These are phyloP conservation scores for Chirona hameri DNA, from an alignment of 2,888 invertebrate genomes.

Conservation along the genomic window DNA sequence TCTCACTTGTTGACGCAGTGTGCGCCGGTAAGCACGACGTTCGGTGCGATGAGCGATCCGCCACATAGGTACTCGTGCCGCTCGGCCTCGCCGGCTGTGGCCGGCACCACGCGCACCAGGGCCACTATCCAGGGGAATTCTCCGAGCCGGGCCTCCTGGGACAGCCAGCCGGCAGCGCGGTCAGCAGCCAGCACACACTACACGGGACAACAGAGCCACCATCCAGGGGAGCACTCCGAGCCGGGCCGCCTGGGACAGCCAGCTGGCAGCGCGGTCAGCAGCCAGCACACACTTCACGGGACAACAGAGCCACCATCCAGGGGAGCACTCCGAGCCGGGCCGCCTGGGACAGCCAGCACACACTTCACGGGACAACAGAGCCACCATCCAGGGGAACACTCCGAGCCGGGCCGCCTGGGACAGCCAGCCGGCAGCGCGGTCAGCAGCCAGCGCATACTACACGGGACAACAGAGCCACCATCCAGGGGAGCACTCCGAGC, in stretches of 20 bases:
- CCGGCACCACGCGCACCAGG: not conserved
- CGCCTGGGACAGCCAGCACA: too few relatives aligned
- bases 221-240: not conserved
- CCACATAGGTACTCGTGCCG: slow-evolving; percentile 65
- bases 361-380: too few relatives aligned
- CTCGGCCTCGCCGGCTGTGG: slow-evolving; percentile 40
- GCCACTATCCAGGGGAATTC: not conserved
- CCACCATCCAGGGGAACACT: too few relatives aligned
- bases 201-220: not conserved
- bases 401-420: too few relatives aligned
- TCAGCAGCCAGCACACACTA: slow-evolving; percentile 41
- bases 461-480: too few relatives aligned
- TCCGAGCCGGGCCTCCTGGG: slow-evolving; percentile 4
- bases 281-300: slow-evolving; percentile 2
- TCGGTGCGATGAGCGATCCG: slow-evolving; percentile 70
- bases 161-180: not conserved
- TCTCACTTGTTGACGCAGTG: slow-evolving; percentile 59
- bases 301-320: too few relatives aligned
- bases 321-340: too few relatives aligned
- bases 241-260: not conserved
- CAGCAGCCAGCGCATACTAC: too few relatives aligned
- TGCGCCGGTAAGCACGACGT: slow-evolving; percentile 72
- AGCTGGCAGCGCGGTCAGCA: slow-evolving; percentile 40
- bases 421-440: too few relatives aligned
- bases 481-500: too few relatives aligned